phyloP scores from a whole-genome alignment of 2,888 invertebrate species.

The Hemithea aestivaria region DNA sequence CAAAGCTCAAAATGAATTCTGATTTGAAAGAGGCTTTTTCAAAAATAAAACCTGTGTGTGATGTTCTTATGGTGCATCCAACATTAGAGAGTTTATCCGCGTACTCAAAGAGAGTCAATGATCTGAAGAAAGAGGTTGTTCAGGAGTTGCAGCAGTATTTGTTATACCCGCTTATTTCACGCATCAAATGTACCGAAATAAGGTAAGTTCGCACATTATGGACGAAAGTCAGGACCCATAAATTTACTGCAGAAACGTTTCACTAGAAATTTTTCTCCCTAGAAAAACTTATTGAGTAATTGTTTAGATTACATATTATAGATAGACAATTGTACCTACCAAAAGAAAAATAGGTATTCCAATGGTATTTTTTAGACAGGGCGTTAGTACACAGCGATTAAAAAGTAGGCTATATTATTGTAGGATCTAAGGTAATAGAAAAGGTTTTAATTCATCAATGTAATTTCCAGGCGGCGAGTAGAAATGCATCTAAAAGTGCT shows the following conservation, averaged over 20 bases:
- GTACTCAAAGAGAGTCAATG: constrained; percentile 47
- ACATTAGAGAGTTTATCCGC: constrained; percentile 50
- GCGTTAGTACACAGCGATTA: no score
- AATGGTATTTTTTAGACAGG: no score
- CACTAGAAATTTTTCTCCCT: no score
- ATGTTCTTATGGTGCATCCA: constrained; percentile 70
- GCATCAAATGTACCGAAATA: constrained; percentile 51
- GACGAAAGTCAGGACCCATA: no score
- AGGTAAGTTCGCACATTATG: constrained; percentile 47
- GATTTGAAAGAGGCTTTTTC: constrained; percentile 57
- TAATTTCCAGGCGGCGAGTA: constrained; percentile 48
- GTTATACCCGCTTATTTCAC: constrained; percentile 71
- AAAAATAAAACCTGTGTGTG: constrained; percentile 74
- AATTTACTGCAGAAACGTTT: no score
- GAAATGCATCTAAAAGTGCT: constrained; percentile 71
- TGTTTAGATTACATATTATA: no score
- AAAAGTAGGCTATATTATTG: no score
- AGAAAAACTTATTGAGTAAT: no score
- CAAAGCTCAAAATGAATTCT: constrained; percentile 44
- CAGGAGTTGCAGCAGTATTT: constrained; percentile 76
- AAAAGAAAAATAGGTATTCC: no score
- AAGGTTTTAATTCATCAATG: no score
- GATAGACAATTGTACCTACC: no score
- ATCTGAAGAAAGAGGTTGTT: constrained; percentile 56
- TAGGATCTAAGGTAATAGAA: no score